Evolutionary conservation across 2,797 vertebrate species (phyloP).

Genomic region (Chromobotia macracanthus): DNA sequence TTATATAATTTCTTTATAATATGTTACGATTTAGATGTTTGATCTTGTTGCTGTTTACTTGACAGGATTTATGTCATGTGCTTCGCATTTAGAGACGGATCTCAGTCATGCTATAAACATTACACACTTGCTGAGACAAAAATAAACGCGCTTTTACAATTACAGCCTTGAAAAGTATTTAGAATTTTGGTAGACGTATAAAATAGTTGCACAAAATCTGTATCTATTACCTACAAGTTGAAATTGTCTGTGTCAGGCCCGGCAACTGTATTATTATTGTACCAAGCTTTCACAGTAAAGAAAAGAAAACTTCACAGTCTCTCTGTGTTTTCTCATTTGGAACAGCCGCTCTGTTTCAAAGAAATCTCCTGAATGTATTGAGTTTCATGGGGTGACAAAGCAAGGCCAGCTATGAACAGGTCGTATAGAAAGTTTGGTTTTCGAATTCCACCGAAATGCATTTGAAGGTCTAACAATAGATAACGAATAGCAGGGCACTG

Average conservation of each 20-base stretch:
- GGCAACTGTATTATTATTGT: not conserved
- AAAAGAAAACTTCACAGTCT: not conserved
- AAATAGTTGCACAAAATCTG: not conserved
- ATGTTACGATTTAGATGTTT: not conserved
- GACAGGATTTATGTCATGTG: not conserved
- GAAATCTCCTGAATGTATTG: slow-evolving; percentile 9
- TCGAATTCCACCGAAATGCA: slow-evolving; percentile 58
- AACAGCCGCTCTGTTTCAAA: not conserved
- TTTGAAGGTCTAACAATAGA: slow-evolving; percentile 76
- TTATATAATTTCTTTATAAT: slow-evolving; percentile 15
- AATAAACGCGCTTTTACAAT: not conserved
- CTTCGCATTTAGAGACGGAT: not conserved
- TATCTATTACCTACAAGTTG: not conserved
- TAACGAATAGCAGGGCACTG: slow-evolving; percentile 65
- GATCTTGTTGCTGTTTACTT: slow-evolving; percentile 5
- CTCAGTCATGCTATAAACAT: slow-evolving; percentile 4
- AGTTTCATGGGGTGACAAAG: slow-evolving; percentile 39
- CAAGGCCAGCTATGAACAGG: slow-evolving; percentile 23
- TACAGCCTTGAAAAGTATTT: not conserved
- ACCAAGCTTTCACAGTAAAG: slow-evolving; percentile 32
- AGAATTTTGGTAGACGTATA: not conserved
- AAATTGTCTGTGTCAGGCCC: not conserved
- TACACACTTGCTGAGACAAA: not conserved
- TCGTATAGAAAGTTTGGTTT: slow-evolving; percentile 53
- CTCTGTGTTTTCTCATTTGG: slow-evolving; percentile 1